phyloP scores from a whole-genome alignment of 2,113 vertebrate species.

The Ifrita kowaldi region DNA sequence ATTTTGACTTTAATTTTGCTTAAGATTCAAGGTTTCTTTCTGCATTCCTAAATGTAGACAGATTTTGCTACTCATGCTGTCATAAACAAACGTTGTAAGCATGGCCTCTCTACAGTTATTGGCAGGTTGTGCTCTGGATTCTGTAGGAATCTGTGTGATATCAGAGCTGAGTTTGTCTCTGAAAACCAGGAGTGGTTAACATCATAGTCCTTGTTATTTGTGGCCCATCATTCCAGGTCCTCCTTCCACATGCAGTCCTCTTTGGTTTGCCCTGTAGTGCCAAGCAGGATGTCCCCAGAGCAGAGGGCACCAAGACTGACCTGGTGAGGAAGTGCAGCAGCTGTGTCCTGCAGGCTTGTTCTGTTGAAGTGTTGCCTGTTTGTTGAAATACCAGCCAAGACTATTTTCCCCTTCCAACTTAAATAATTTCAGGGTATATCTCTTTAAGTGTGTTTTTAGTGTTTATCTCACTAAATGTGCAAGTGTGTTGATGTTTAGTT shows the following conservation, averaged over 20 bases:
- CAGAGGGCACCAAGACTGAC: background rate
- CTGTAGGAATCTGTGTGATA: background rate
- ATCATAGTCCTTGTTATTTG: background rate
- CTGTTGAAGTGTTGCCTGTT: background rate
- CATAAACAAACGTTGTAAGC: background rate
- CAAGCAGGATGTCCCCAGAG: background rate
- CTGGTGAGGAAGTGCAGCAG: background rate
- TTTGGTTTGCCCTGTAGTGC: background rate
- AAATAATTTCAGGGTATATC: background rate
- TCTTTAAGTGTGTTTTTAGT: no score
- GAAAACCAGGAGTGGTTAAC: background rate
- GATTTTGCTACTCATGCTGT: background rate
- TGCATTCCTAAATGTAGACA: background rate
- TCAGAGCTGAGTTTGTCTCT: background rate
- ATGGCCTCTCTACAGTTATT: background rate
- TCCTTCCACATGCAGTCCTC: rapidly evolving
- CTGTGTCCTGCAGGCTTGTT: background rate
- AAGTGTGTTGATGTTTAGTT: background rate
- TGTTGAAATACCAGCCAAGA: background rate
- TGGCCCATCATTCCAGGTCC: background rate
- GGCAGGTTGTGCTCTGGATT: background rate
- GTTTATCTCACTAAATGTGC: no score
- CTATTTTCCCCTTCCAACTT: background rate
- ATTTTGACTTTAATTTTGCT: background rate
- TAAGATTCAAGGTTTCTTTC: background rate